These are phyloP conservation scores for Acridotheres tristis DNA, from an alignment of 2,797 vertebrate genomes.

Conservation along the genomic window DNA sequence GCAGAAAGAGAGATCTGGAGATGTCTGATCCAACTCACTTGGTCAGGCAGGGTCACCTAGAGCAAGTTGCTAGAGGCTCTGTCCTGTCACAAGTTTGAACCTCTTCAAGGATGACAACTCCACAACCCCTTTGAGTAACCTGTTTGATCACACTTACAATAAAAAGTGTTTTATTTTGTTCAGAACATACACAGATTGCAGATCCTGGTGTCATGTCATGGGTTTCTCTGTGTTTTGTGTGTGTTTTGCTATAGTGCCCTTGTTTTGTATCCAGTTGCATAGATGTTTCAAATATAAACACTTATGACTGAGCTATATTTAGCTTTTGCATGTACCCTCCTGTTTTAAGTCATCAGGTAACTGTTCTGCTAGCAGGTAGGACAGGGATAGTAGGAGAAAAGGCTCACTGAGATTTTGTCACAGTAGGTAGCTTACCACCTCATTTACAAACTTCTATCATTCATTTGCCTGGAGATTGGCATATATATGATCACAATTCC, in stretches of 20 bases:
- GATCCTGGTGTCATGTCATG: neutral
- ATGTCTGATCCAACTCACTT: neutral
- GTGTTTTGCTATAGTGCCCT: neutral
- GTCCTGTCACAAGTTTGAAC: neutral
- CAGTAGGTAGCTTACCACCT: neutral
- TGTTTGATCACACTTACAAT: neutral
- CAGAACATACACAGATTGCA: neutral
- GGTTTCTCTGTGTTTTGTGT: slow-evolving; percentile 15
- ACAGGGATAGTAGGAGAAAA: neutral
- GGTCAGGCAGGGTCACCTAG: neutral
- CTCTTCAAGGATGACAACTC: neutral
- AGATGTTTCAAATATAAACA: slow-evolving; percentile 44
- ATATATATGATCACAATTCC: neutral
- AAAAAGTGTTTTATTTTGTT: neutral
- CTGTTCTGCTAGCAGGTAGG: neutral
- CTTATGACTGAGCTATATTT: slow-evolving; percentile 5
- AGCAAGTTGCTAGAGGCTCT: neutral
- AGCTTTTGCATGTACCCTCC: neutral
- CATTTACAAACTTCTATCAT: neutral
- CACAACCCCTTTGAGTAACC: neutral
- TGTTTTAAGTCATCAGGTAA: neutral
- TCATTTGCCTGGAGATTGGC: neutral
- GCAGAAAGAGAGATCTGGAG: neutral
- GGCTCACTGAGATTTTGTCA: neutral
- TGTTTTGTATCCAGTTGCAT: slow-evolving; percentile 45